These are phyloP conservation scores for Craterocephalus amniculus DNA, from an alignment of 2,797 vertebrate genomes.

Conservation along the genomic window DNA sequence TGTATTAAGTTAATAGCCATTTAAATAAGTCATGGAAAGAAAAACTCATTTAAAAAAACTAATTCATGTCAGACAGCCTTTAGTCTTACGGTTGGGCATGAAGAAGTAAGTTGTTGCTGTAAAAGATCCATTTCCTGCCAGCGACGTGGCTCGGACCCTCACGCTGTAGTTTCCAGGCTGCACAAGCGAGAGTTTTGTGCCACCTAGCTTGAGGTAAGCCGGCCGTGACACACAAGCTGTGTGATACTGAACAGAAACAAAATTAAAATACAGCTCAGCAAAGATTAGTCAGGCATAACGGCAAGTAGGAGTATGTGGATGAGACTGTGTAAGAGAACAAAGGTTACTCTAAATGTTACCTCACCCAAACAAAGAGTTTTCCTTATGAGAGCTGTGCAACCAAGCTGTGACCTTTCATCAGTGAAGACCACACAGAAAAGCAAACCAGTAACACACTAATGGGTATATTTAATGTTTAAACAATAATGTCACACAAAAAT, in stretches of 20 bases:
- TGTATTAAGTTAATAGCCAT: background rate
- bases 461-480: no score
- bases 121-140: slow-evolving; percentile 96
- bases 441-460: background rate
- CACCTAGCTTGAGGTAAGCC: slow-evolving; percentile 82
- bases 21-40: no score
- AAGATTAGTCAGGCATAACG: background rate
- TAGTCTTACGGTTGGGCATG: slow-evolving; percentile 89
- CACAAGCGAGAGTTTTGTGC: slow-evolving; percentile 87
- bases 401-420: background rate
- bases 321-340: background rate
- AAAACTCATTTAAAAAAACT: background rate
- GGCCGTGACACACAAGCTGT: slow-evolving; percentile 90
- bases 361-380: background rate
- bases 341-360: background rate
- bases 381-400: background rate
- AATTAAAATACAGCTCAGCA: background rate
- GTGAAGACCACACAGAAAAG: background rate
- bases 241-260: slow-evolving; percentile 77
- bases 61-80: background rate
- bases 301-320: background rate
- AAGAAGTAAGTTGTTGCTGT: slow-evolving; percentile 90
- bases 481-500: no score
- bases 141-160: slow-evolving; percentile 91
- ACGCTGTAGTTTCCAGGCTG: slow-evolving; percentile 96